Evolutionary conservation across 2,888 invertebrate genomes (phyloP), one percentile per base, ranked within the genome.

Genomic region (Tholera decimalis): DNA sequence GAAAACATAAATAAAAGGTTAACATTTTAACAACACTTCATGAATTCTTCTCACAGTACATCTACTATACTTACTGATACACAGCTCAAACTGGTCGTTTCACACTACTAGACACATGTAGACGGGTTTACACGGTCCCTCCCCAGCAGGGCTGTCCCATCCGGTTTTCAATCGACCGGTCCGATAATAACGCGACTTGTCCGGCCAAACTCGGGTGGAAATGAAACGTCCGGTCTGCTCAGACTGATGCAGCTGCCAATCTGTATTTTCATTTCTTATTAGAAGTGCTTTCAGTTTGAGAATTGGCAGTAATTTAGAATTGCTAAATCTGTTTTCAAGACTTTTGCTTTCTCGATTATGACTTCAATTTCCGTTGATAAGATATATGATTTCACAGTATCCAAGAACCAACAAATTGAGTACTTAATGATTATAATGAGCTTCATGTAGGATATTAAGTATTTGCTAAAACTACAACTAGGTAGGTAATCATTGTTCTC

Each of bases 211-310:
- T 20, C 13, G 61, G n/a, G 39, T 59, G 76, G 73, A 73, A 70
- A 76, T 73, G 64, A 75, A 73, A 76, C 43, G 65, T 71, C 70
- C 71, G 58, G 77, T 46, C 55, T 44, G 43, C 37, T 37, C 55
- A 26, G 33, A 18, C 28, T 57, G 30, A 46, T 62, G 56, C 47
- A 74, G 20, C 35, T 68, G 20, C n/a, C 60, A 13, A 56, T 51
- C n/a, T 26, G 11, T 55, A 22, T n/a, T 64, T 35, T 26, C 39
- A 20, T 44, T 41, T 55, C 20, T 49, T n/a, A 35, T 49, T n/a
- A 35, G 44, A 55, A 41, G 37, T 37, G 47, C 37, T 65, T 73
- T 47, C 26, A 47, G 11, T 47, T 53, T 4, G 6, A 24, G 24
- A 44, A 26, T 37, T 33, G 37, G 20, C 33, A 41, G 11, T 47